phyloP scores from a whole-genome alignment of 2,113 vertebrate genomes.

The Parus major region DNA sequence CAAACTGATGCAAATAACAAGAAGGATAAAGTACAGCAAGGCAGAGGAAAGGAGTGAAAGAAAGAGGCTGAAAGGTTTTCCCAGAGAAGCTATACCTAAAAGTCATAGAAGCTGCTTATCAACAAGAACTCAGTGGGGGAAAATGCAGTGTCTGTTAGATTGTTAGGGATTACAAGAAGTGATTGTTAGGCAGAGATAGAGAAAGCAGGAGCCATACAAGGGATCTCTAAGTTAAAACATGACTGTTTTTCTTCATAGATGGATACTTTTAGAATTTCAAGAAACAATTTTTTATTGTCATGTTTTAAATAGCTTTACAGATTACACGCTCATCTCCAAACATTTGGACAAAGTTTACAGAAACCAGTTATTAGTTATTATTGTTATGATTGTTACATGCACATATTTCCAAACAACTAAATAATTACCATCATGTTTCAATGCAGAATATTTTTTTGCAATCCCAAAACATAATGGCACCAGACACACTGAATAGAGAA shows the following conservation, averaged over 20 bases:
- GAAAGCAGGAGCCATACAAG: neutral
- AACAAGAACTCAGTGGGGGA: neutral
- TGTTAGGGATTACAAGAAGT: neutral
- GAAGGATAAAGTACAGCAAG: neutral
- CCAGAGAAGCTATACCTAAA: neutral
- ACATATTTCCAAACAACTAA: slow-evolving; percentile 45
- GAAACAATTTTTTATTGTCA: neutral
- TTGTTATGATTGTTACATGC: neutral
- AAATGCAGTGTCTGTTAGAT: neutral
- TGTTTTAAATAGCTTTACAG: neutral
- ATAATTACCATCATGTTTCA: slow-evolving; percentile 56
- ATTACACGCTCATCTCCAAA: neutral
- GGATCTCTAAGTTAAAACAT: neutral
- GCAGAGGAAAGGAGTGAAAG: neutral
- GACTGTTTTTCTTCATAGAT: neutral
- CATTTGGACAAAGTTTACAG: neutral
- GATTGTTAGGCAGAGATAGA: neutral
- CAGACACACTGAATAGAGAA: slow-evolving; percentile 46
- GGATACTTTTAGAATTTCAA: neutral
- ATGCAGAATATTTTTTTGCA: slow-evolving; percentile 42
- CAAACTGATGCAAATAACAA: neutral
- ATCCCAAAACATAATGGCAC: slow-evolving; percentile 66
- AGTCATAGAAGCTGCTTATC: neutral
- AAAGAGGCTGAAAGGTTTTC: neutral
- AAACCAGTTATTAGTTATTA: neutral